Percentiles rank a stretch among this genome's conserved stretches.
phyloP scores from a whole-genome alignment of 2,888 invertebrate species.

The Tachina grossa region DNA sequence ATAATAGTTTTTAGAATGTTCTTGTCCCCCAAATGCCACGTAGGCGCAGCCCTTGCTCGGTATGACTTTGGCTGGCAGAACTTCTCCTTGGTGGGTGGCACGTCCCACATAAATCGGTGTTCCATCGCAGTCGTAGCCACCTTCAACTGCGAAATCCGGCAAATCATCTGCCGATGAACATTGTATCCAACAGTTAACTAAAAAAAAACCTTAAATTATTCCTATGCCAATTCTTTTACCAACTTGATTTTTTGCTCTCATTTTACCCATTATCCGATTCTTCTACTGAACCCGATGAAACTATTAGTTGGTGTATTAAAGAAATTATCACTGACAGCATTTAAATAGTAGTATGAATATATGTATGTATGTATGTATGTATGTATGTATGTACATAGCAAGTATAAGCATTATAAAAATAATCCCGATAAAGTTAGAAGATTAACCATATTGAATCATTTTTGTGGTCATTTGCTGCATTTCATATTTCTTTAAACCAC shows the following conservation, averaged over 20 bases:
- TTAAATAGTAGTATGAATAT: slow-evolving; percentile 2
- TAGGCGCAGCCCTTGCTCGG: slow-evolving; percentile 73
- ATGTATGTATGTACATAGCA: background rate
- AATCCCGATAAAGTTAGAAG: background rate
- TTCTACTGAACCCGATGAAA: background rate
- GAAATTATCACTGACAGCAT: background rate
- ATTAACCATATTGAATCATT: background rate
- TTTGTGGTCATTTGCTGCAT: slow-evolving; percentile 22
- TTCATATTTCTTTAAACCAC: background rate
- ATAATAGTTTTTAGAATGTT: slow-evolving; percentile 78
- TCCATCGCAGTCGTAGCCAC: slow-evolving; percentile 76
- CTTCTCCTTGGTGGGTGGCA: slow-evolving; percentile 84
- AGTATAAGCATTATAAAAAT: background rate
- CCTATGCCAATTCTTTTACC: background rate
- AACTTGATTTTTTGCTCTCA: background rate
- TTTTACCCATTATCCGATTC: slow-evolving; percentile 37
- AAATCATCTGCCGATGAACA: slow-evolving; percentile 77
- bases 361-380: no score
- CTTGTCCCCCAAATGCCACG: slow-evolving; percentile 81
- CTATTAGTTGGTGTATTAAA: background rate
- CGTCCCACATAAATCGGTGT: slow-evolving; percentile 77
- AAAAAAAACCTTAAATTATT: slow-evolving; percentile 61
- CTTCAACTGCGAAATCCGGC: slow-evolving; percentile 77
- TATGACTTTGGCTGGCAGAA: slow-evolving; percentile 85
- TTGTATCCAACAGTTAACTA: slow-evolving; percentile 80